Evolutionary conservation across 2,888 invertebrate species (phyloP).

Genomic region (Sepiola atlantica): DNA sequence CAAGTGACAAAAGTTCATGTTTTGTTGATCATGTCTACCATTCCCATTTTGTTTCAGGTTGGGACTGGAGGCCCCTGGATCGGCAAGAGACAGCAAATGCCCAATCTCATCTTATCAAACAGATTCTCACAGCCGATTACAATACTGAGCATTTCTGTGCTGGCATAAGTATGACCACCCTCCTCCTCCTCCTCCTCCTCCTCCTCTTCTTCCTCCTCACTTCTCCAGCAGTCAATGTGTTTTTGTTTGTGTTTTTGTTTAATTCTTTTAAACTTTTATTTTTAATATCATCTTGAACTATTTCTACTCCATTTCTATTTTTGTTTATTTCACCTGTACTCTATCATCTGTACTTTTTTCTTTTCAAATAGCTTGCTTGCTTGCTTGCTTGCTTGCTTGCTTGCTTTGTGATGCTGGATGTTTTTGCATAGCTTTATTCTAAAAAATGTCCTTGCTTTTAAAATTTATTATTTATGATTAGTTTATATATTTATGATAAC

Average conservation of each 20-base stretch:
- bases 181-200: not conserved
- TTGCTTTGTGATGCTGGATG: not conserved
- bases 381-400: too few relatives aligned
- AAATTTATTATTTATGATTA: too few relatives aligned
- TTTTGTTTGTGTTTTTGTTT: not conserved
- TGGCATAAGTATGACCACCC: conserved; percentile 66
- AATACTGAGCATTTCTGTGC: conserved; percentile 69
- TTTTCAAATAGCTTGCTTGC: conserved; percentile 32
- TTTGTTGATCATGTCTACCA: conserved; percentile 40
- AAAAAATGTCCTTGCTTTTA: not conserved
- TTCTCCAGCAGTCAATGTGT: not conserved
- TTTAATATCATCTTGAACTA: not conserved
- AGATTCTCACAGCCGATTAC: conserved; percentile 64
- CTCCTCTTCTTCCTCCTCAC: not conserved
- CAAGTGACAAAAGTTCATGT: not conserved
- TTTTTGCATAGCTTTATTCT: not conserved
- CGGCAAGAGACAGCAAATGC: conserved; percentile 55
- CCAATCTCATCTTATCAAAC: conserved; percentile 66
- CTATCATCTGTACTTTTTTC: not conserved
- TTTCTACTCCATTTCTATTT: not conserved
- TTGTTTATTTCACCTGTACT: not conserved
- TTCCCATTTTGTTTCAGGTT: conserved; percentile 61
- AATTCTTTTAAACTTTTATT: not conserved
- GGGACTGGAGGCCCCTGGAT: conserved; percentile 68
- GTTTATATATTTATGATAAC: too few relatives aligned